Base-by-base conservation (phyloP, 2,797 vertebrate genomes). In the Mus caroli region DNA sequence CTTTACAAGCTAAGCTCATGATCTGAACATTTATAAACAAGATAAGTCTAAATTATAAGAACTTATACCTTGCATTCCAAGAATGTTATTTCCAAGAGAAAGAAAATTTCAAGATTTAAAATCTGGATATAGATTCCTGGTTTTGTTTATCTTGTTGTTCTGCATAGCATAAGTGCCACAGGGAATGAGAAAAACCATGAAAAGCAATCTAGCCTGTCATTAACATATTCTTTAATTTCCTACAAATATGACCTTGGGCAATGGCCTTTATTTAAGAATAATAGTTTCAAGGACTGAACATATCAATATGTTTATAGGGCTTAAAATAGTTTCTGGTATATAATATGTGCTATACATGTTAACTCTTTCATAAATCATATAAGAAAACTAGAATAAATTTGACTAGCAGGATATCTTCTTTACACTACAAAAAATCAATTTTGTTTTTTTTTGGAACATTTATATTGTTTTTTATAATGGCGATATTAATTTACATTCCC, bases 71-170 rank as follows among this genome's bases (percentile, higher is more conserved):
- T 96, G 17, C 13, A 96, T 90, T n/a, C n/a, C 69, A 95, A 92
- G 54, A 94, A 34, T 75, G 15, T 76, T 92, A 79, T 88, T 94
- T 89, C 40, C 77, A 94, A 73, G 3, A 93, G 91, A 85, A 94
- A 91, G 75, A 56, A 76, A 76, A 54, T 58, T 69, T 89, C 85
- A 79, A 77, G 54, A 58, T 60, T 92, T 88, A 77, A 71, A 76
- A 80, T 91, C 2, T 94, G 69, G 94, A 79, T 79, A 91, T 26
- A 94, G 46, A 58, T 26, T 85, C 22, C 69, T 93, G 5, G 87
- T 96, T 96, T 90, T 80, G 80, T 92, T 93, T 92, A 78, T 97
- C 15, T 89, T 93, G 52, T 94, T 97, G 50, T 86, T 96, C 34
- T 91, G 20, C 31, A 92, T 0, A 67, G 12, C 13, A 91, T 40